Base-by-base conservation (phyloP, 2,888 invertebrate genomes). In the Saturnia pavonia region DNA sequence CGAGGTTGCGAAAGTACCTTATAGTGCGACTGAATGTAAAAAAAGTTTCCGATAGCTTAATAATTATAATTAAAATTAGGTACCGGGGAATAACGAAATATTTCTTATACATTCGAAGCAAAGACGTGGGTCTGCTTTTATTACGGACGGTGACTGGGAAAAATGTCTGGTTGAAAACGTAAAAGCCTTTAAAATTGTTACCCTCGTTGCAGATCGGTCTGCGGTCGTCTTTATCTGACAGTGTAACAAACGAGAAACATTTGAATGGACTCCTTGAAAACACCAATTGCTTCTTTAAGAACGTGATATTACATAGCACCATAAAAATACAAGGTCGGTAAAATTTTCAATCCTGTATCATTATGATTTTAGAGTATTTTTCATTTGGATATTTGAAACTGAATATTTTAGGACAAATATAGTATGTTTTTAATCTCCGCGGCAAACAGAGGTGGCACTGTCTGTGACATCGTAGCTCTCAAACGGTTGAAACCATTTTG, bases 41-140 rank as follows among this genome's bases (percentile, higher is more conserved):
- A 9, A 9, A 7, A 43, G 43, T 14, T 43, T 9, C 43, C 1
- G 19, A 51, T 14, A 19, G 1, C 1, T 51, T 51, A 19, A 19
- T 19, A 51, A 19, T 51, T 27, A 60, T 14, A 11, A 27, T 12
- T 11, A 60, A n/a, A 25, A 25, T 4, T 27, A 25, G 12, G 11
- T 25, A 54, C 16, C 14, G 14, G 22, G 16, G 66, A 54, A 66
- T 70, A 43, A 70, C 34, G 19, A 43, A 22, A 63, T 63, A 63
- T 40, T 69, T 66, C 57, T 27, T 60, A 60, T 25, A 14, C 27
- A 60, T 27, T 67, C 25, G 16, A 42, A 11, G 40, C 9, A 74
- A 72, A 73, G 81, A 83, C 78, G 74, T 82, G 84, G 85, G 86
- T 85, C 75, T 74, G 16, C 3, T 84, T 85, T 87, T 87, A 85